Evolutionary conservation across 2,113 vertebrate species (phyloP), one percentile per base, ranked within the genome.

Genomic region (Bubo scandiacus): DNA sequence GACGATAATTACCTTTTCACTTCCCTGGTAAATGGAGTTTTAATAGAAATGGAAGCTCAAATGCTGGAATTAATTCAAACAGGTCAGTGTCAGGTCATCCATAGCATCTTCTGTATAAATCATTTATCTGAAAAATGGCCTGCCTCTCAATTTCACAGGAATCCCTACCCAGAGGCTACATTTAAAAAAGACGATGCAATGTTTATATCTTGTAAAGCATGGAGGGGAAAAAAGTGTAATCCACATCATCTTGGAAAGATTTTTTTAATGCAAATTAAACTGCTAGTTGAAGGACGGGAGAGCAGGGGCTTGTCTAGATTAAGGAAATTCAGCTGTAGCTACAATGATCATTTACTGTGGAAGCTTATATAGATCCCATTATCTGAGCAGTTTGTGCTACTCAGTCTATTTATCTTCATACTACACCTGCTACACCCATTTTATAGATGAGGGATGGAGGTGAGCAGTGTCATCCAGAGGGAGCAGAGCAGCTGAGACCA

Each of bases 1-100:
- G 94, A 96, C 70, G 95, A 97, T 98, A 98, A 98, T 98, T 98
- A 98, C 98, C 98, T 98, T 98, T 97, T 94, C 40, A 92, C 97
- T 98, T 97, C 95, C 93, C 96, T 97, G 96, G 97, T 96, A 98
- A 98, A 98, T 98, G 97, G 97, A 92, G 97, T 98, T 98, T 98
- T 98, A 98, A 98, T 98, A 97, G 97, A 97, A 97, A 97, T 95
- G 67, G 97, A 92, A 95, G 96, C 97, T 91, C 86, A 97, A 96
- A 96, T 72, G 88, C 95, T 94, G 92, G 92, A 97, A 97, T 97
- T 97, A 96, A 97, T 97, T 97, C 96, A 47, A 92, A 92, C 82
- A 94, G 97, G 96, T 96, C 95, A 94, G 91, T 61, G 2, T 87
- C 87, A 87, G 97, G 97, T 97, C 97, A 97, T 96, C 95, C 83